These are phyloP conservation scores for Dysmachus trigonus DNA, from an alignment of 2,888 invertebrate genomes.

Conservation along the genomic window DNA sequence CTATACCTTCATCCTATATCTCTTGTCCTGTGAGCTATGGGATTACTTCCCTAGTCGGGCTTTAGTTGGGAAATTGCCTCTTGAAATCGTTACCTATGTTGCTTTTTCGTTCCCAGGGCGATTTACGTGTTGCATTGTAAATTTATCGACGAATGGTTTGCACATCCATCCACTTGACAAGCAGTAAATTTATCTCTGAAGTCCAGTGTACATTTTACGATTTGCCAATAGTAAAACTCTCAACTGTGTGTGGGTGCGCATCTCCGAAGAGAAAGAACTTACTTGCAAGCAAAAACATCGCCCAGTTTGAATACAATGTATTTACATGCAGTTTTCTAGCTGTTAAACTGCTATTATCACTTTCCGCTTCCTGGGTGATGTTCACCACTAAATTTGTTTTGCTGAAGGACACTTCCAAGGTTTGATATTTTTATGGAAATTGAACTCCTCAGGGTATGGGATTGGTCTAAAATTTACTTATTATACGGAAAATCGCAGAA, in stretches of 20 bases:
- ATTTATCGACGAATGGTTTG: conserved; percentile 2
- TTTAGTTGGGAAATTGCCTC: neutral
- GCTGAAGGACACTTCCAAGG: neutral
- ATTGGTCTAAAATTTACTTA: neutral
- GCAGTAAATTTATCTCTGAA: conserved; percentile 1
- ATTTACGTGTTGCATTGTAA: conserved; percentile 19
- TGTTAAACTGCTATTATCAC: neutral
- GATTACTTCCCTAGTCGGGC: neutral
- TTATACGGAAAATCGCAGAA: neutral
- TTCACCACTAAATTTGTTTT: neutral
- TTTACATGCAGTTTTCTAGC: neutral
- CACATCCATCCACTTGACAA: neutral
- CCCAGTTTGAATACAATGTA: neutral
- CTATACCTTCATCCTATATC: neutral
- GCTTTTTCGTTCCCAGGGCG: neutral
- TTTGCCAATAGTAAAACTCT: neutral
- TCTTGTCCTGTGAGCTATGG: neutral
- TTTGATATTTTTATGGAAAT: neutral
- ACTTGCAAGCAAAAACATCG: neutral
- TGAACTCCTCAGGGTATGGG: neutral
- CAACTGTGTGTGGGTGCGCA: neutral
- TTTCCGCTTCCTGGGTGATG: neutral
- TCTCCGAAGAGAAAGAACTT: neutral
- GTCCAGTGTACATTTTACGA: conserved; percentile 15
- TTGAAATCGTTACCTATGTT: neutral